Conservation (phyloP, 2,888 invertebrate genomes). For the Asteroscopus sphinx region DNA sequence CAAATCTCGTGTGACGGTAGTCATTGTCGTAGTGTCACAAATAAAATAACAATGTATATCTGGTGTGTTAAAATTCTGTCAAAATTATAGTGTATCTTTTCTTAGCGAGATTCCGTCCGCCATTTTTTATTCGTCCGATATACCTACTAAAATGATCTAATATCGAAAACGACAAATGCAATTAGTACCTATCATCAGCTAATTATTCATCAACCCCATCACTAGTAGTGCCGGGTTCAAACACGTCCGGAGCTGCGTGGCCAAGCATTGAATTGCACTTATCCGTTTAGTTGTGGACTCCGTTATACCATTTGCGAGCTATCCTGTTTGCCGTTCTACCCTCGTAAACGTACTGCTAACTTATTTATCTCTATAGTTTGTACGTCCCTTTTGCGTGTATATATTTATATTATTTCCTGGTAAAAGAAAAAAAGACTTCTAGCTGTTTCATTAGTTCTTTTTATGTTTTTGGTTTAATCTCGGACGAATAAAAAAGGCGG, state of each 20-base stretch:
- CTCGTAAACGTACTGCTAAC: slow-evolving; percentile 45
- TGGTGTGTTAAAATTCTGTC: no score
- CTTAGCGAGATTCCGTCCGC: no score
- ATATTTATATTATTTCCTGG: slow-evolving; percentile 38
- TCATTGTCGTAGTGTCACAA: no score
- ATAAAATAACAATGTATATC: no score
- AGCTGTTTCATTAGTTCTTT: not conserved
- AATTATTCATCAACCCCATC: slow-evolving; percentile 27
- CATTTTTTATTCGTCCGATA: no score
- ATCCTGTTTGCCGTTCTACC: slow-evolving; percentile 36
- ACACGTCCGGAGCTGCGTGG: slow-evolving; percentile 18
- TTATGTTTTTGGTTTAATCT: no score
- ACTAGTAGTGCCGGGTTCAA: slow-evolving; percentile 21
- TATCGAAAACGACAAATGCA: no score
- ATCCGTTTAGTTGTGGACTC: slow-evolving; percentile 34
- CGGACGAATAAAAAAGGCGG: no score
- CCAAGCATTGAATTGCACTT: slow-evolving; percentile 45
- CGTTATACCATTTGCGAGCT: slow-evolving; percentile 31
- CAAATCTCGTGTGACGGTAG: no score
- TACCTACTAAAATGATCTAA: no score
- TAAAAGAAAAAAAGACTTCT: slow-evolving; percentile 40
- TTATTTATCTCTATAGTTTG: slow-evolving; percentile 51
- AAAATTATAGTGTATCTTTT: no score
- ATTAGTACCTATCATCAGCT: not conserved
- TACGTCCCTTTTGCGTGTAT: slow-evolving; percentile 15